Percentiles rank a stretch among this genome's conserved stretches.
Evolutionary conservation across 2,888 invertebrate genomes (phyloP).

Genomic region (Lithophane ornitopus): DNA sequence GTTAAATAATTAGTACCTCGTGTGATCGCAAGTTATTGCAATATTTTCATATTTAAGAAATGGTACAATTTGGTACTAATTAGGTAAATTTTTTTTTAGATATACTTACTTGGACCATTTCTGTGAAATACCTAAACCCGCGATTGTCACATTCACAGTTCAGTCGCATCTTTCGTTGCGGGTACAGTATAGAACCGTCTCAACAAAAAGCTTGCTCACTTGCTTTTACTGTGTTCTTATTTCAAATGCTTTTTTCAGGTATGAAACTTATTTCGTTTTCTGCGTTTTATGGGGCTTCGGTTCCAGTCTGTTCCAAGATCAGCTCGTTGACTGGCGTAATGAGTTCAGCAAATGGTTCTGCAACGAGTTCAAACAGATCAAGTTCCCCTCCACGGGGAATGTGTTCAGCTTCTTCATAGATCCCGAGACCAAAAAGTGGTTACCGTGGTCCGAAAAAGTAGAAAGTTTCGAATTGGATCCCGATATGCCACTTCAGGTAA

Average conservation of each 20-base stretch:
- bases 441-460: constrained; percentile 96
- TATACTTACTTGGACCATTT: too few species aligned
- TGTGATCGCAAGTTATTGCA: too few species aligned
- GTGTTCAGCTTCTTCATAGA: constrained; percentile 98
- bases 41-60: too few species aligned
- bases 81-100: too few species aligned
- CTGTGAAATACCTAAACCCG: too few species aligned
- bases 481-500: constrained; percentile 96
- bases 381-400: constrained; percentile 95
- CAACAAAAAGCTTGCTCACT: neutral
- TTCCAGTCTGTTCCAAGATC: constrained; percentile 97
- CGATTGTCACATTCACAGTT: neutral
- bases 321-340: constrained; percentile 97
- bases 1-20: too few species aligned
- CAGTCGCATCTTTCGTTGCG: neutral
- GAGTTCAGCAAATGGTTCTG: constrained; percentile 99
- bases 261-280: constrained; percentile 98
- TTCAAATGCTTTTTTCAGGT: constrained; percentile 82
- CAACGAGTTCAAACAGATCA: constrained; percentile 97
- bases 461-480: constrained; percentile 95
- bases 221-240: neutral
- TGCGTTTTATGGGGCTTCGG: constrained; percentile 98
- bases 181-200: neutral
- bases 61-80: too few species aligned
- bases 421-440: constrained; percentile 95